These are phyloP conservation scores for Podarcis lilfordi DNA, from an alignment of 2,797 vertebrate genomes.

Conservation along the genomic window DNA sequence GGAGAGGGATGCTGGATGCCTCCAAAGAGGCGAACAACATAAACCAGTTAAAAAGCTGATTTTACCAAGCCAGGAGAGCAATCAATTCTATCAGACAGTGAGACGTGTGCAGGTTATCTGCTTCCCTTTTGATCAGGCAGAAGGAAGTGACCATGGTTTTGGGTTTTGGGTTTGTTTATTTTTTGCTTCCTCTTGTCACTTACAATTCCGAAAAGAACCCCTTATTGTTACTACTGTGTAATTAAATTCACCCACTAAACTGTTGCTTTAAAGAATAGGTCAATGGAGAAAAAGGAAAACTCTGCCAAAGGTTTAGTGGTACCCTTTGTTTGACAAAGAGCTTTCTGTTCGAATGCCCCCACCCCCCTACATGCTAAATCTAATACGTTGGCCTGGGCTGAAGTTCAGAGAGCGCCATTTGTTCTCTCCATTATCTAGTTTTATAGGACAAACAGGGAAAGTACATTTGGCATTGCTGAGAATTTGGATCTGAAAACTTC, in stretches of 20 bases:
- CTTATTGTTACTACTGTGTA: neutral
- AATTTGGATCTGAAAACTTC: neutral
- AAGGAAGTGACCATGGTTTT: too few species aligned
- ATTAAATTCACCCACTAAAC: constrained; percentile 17
- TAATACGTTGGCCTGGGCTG: neutral
- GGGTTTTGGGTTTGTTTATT: too few species aligned
- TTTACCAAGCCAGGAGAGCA: neutral
- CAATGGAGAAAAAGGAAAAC: neutral
- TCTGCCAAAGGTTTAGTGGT: neutral
- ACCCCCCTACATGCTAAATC: neutral
- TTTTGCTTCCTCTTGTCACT: neutral
- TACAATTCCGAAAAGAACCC: neutral
- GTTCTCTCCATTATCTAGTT: constrained; percentile 16
- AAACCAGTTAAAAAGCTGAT: neutral
- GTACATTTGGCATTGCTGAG: neutral
- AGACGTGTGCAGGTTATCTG: neutral
- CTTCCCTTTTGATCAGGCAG: neutral
- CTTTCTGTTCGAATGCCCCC: neutral
- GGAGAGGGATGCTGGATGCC: neutral
- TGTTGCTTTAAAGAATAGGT: constrained; percentile 4
- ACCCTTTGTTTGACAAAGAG: constrained; percentile 4
- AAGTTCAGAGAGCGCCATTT: constrained; percentile 3
- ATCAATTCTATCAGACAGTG: neutral
- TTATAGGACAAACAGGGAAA: constrained; percentile 5
- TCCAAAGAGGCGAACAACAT: neutral